A percentile compares a stretch with the other conserved stretches of the same genome.
Evolutionary conservation across 2,797 vertebrate genomes (phyloP).

Genomic region (Falco peregrinus): DNA sequence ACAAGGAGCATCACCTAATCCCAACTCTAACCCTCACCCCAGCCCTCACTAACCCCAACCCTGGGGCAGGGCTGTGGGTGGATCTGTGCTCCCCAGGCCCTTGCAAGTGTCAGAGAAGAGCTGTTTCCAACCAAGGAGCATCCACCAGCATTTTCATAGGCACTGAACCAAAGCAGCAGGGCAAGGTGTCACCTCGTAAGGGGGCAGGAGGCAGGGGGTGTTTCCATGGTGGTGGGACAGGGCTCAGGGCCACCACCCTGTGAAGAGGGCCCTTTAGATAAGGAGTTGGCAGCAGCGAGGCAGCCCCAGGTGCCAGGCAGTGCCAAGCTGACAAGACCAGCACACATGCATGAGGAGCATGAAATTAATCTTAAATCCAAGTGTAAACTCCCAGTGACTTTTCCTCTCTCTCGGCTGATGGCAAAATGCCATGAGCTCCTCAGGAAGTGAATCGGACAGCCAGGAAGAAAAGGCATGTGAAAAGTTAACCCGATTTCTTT

Average conservation of each 20-base stretch:
- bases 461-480: background rate
- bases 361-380: background rate
- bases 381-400: fast-evolving
- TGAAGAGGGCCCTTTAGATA: background rate
- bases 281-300: background rate
- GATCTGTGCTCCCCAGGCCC: background rate
- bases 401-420: background rate
- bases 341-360: background rate
- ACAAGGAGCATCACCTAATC: background rate
- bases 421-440: background rate
- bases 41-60: background rate
- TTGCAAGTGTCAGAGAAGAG: background rate
- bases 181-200: background rate
- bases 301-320: background rate
- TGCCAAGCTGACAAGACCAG: background rate
- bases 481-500: background rate
- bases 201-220: background rate
- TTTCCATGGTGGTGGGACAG: background rate
- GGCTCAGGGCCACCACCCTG: background rate
- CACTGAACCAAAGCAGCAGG: background rate
- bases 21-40: background rate
- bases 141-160: background rate
- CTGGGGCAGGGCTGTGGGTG: background rate
- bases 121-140: background rate
- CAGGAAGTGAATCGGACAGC: fast-evolving